Base-by-base conservation (phyloP, 2,797 vertebrate species). In the Aplochiton taeniatus region DNA sequence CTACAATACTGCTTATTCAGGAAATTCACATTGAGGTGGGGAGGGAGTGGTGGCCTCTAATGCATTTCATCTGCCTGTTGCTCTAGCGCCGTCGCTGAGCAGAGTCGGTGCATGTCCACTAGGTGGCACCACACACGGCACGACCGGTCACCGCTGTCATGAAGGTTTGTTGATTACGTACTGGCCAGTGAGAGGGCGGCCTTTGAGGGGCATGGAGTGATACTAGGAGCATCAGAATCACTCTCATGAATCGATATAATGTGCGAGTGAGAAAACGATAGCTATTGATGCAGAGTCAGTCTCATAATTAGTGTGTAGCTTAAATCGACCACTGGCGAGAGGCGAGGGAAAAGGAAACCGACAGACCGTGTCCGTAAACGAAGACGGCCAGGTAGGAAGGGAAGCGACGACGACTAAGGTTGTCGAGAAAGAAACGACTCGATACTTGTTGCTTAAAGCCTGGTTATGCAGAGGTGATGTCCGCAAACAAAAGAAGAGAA, bases 241-340 rank as follows among this genome's bases (percentile, higher is more conserved):
- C 58, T 69, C 52, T 77, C 41, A 72, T 75, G 75, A 72, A 82
- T 69, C 80, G 75, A 84, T 56, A 86, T 82, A 73, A 86, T 80
- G 72, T 75, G 75, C 53, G 71, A 73, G 80, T 86, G 50, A 78
- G 76, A 88, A 83, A 90, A 88, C 89, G 90, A 90, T 86, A 90
- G 66, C 87, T 89, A 91, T 89, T 85, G 81, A 91, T 87, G 87
- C 77, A 80, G 79, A 87, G 87, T 92, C 90, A 90, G 89, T 92
- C 85, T 90, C 44, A 57, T 79, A 81, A 91, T 91, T 91, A 91
- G 90, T 90, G 90, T 90, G 89, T 93, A 93, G 92, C 93, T 93
- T 92, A 92, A n/a, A 83, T 86, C 77, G 82, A 84, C 88, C 90
- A 89, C 85, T 70, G 72, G 52, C 63, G 53, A 73, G 85, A 87